phyloP scores from a whole-genome alignment of 2,113 vertebrate species.

The Mystacornis crossleyi region DNA sequence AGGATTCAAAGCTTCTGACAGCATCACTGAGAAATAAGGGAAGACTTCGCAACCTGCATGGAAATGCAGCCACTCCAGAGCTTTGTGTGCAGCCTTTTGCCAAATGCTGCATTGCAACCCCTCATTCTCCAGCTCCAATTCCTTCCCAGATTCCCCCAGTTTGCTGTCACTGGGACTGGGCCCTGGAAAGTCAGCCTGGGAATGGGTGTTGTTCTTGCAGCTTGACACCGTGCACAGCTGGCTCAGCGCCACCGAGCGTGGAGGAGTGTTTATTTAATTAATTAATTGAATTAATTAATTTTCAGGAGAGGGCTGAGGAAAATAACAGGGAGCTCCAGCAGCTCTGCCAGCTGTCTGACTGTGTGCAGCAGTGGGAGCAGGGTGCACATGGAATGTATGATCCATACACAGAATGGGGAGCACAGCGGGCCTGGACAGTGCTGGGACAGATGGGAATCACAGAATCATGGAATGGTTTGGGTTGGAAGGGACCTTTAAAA shows the following conservation, averaged over 20 bases:
- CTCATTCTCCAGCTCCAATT: fast-evolving
- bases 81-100: neutral
- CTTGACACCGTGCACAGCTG: neutral
- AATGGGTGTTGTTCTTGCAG: neutral
- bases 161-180: neutral
- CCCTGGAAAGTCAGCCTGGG: neutral
- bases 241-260: neutral
- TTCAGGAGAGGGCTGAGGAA: neutral
- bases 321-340: neutral
- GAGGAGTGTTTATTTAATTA: conserved; percentile 27
- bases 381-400: no score
- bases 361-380: neutral
- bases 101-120: neutral
- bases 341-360: neutral
- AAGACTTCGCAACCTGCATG: neutral
- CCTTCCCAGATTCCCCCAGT: neutral
- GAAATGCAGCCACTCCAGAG: neutral
- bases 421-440: fast-evolving
- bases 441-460: neutral
- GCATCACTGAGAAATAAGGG: neutral
- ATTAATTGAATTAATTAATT: conserved; percentile 49
- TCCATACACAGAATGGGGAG: fast-evolving
- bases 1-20: conserved; percentile 16
- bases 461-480: neutral
- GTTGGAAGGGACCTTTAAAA: neutral